Conservation (phyloP, 1,140 invertebrate species). For the Drosophila equinoxialis region DNA sequence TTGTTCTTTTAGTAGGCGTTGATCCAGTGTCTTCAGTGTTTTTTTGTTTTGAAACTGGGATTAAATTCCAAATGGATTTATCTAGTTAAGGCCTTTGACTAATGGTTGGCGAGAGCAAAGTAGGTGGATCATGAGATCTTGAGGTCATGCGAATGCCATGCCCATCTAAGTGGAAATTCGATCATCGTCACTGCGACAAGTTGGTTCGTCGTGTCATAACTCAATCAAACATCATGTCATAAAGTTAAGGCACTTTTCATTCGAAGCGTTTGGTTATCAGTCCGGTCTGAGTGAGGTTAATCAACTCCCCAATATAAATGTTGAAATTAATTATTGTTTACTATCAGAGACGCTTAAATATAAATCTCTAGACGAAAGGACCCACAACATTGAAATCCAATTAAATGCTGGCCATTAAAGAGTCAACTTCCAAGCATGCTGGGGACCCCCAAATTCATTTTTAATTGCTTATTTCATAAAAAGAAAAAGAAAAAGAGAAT, state of each 20-base stretch:
- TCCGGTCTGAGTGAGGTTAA: constrained; percentile 44
- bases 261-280: neutral
- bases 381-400: constrained; percentile 80
- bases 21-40: constrained; percentile 23
- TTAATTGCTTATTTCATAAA: constrained; percentile 79
- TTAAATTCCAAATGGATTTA: constrained; percentile 55
- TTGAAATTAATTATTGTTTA: constrained; percentile 77
- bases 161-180: neutral
- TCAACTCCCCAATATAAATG: constrained; percentile 77
- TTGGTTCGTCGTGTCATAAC: constrained; percentile 64
- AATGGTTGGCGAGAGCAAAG: constrained; percentile 39
- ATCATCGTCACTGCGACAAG: neutral
- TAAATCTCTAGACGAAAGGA: constrained; percentile 34
- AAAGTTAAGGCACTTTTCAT: constrained; percentile 45
- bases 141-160: neutral
- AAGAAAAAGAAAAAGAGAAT: constrained; percentile 8
- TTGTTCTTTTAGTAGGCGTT: constrained; percentile 43
- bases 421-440: constrained; percentile 58
- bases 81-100: constrained; percentile 63
- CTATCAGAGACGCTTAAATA: constrained; percentile 52
- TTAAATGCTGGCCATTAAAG: constrained; percentile 71
- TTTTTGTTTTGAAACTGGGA: no score
- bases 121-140: neutral
- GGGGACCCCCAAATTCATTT: constrained; percentile 61
- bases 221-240: constrained; percentile 56